Base-by-base conservation (phyloP, 2,888 invertebrate species). In the Agonopterix heracliana region DNA sequence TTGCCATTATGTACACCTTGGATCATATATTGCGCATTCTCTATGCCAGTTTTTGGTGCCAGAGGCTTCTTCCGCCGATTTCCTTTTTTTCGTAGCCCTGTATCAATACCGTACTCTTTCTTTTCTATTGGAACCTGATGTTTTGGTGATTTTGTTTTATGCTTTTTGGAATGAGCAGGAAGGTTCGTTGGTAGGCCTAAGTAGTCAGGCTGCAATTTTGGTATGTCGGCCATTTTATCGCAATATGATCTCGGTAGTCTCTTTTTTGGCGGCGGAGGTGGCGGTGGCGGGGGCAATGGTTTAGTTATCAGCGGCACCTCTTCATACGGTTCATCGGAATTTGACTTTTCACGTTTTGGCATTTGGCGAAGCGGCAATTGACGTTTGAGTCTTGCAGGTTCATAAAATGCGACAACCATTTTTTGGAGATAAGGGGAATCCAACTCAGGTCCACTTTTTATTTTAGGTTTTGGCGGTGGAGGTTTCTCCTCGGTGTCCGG, bases 261-360 rank as follows among this genome's bases (percentile, higher is more conserved):
- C 45, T 82, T 83, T 50, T 79, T 83, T 0, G 83, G 79, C 2
- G 77, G 78, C 0, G 84, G 84, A 1, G 83, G 82, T 0, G 79
- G 78, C 0, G 67, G 68, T 0, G 73, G 75, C 0, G 68, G 76
- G 0, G 79, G 78, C 0, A 78, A 73, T 2, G 75, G 68, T 54
- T 74, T 79, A 0, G 50, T 54, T 13, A 75, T 61, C 1, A 69
- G 61, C 1, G 72, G 75, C 9, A 76, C 78, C 49, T 81, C 81
- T 45, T 81, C 78, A 35, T 69, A 77, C 1, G 82, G 81, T 34
- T 76, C 78, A 34, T n/a, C n/a, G n/a, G n/a, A n/a, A n/a, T n/a
- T 77, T 78, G 50, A 83, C 77, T n/a, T n/a, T n/a, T n/a, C n/a
- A n/a, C n/a, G n/a, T n/a, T n/a, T n/a, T n/a, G n/a, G n/a, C n/a